Percentiles rank a stretch among this genome's conserved stretches.
Evolutionary conservation across 2,113 vertebrate genomes (phyloP).

Genomic region (Chascanopsetta lugubris): DNA sequence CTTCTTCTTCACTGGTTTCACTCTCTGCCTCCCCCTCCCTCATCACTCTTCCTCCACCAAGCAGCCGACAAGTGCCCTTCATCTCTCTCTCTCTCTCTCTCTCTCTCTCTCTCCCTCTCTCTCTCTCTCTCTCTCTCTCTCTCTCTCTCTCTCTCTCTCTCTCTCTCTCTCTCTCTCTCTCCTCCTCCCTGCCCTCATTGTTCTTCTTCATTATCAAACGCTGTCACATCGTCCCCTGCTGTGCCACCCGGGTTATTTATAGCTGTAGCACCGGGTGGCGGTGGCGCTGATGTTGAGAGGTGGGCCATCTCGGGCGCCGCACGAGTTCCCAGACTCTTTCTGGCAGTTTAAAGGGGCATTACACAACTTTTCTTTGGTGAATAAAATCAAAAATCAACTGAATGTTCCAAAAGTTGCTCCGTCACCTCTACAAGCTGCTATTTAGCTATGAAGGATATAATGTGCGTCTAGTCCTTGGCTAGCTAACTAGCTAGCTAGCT

Average conservation of each 20-base stretch:
- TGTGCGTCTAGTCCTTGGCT: too few species aligned
- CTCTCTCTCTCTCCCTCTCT: slow-evolving; percentile 29
- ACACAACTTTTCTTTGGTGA: too few species aligned
- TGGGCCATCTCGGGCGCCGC: slow-evolving; percentile 51
- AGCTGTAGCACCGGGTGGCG: slow-evolving; percentile 56
- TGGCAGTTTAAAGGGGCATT: too few species aligned
- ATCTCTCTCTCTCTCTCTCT: slow-evolving; percentile 40
- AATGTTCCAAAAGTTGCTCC: too few species aligned
- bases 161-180: slow-evolving; percentile 52
- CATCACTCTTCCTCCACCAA: slow-evolving; percentile 55
- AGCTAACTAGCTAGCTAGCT: too few species aligned
- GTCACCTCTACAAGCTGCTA: too few species aligned
- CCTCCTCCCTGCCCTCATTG: slow-evolving; percentile 70
- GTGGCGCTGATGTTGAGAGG: slow-evolving; percentile 54
- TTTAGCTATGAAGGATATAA: too few species aligned
- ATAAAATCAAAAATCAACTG: too few species aligned
- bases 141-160: slow-evolving; percentile 56
- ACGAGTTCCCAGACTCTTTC: slow-evolving; percentile 30
- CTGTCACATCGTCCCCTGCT: slow-evolving; percentile 66
- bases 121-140: slow-evolving; percentile 39
- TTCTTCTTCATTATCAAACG: slow-evolving; percentile 74
- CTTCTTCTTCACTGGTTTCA: slow-evolving; percentile 40
- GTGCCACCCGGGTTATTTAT: slow-evolving; percentile 70
- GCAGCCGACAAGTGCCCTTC: slow-evolving; percentile 57
- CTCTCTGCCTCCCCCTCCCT: slow-evolving; percentile 46